Percentiles rank a stretch among this genome's conserved stretches.
Conservation (phyloP, 2,113 vertebrate species). For the Labrus mixtus region DNA sequence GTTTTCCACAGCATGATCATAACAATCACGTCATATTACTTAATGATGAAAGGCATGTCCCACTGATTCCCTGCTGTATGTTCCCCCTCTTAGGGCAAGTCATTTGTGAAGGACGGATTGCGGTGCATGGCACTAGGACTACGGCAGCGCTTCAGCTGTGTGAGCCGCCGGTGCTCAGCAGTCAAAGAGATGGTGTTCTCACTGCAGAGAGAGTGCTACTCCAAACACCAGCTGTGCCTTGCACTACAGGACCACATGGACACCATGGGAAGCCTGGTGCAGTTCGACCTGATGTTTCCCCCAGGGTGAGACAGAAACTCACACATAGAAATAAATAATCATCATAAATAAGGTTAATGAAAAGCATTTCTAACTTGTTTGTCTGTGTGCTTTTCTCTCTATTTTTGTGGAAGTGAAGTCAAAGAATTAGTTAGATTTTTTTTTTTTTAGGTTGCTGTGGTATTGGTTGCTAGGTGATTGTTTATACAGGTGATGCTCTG, state of each 20-base stretch:
- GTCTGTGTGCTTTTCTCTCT: no score
- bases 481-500: no score
- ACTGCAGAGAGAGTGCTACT: conserved; percentile 94
- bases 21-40: no score
- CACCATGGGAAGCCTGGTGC: conserved; percentile 94
- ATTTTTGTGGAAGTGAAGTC: no score
- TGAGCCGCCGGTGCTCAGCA: conserved; percentile 93
- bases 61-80: not conserved
- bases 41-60: not conserved
- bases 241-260: conserved; percentile 89
- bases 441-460: no score
- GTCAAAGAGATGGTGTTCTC: conserved; percentile 94
- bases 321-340: conserved; percentile 4
- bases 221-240: conserved; percentile 92
- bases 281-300: conserved; percentile 94
- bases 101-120: conserved; percentile 93
- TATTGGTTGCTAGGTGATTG: no score
- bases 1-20: no score
- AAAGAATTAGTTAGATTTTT: no score
- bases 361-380: no score
- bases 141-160: conserved; percentile 93
- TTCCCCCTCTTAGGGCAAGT: conserved; percentile 89
- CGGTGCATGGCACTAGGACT: conserved; percentile 94
- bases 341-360: not conserved
- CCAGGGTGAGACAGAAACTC: conserved; percentile 87